These are phyloP conservation scores for Verasper variegatus DNA, from an alignment of 2,113 vertebrate genomes.

Conservation along the genomic window DNA sequence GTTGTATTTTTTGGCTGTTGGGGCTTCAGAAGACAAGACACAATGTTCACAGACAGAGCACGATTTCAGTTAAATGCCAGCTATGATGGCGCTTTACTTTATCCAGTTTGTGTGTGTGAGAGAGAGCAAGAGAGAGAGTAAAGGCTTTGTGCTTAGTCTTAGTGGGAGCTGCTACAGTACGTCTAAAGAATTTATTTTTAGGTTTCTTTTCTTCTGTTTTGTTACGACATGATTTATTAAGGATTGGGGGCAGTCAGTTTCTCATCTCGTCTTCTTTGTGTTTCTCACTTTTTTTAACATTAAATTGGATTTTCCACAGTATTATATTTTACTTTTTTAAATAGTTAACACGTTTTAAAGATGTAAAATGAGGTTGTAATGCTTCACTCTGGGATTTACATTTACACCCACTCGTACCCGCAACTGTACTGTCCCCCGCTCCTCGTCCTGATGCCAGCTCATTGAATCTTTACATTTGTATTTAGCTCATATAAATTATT, in stretches of 20 bases:
- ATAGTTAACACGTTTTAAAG: background rate
- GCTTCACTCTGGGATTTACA: background rate
- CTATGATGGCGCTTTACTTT: slow-evolving; percentile 1
- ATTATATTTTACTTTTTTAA: background rate
- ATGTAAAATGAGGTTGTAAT: background rate
- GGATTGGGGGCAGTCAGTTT: too few relatives aligned
- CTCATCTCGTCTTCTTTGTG: too few relatives aligned
- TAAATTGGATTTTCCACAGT: background rate
- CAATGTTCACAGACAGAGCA: slow-evolving; percentile 5
- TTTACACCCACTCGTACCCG: too few relatives aligned
- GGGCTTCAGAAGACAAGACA: background rate
- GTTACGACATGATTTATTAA: too few relatives aligned
- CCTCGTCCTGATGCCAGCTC: too few relatives aligned
- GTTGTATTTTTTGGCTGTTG: background rate
- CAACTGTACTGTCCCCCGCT: too few relatives aligned
- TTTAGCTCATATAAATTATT: too few relatives aligned
- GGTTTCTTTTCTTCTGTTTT: slow-evolving; percentile 5
- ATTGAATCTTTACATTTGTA: too few relatives aligned
- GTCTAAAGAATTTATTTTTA: slow-evolving; percentile 14
- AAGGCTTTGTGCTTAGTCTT: slow-evolving; percentile 10
- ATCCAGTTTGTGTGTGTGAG: background rate
- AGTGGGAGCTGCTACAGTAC: background rate
- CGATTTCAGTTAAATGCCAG: slow-evolving; percentile 24
- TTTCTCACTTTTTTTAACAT: too few relatives aligned
- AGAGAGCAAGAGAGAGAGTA: background rate